Evolutionary conservation across 2,888 invertebrate species (phyloP), one percentile per base, ranked within the genome.

Genomic region (Oxycera nigricornis): DNA sequence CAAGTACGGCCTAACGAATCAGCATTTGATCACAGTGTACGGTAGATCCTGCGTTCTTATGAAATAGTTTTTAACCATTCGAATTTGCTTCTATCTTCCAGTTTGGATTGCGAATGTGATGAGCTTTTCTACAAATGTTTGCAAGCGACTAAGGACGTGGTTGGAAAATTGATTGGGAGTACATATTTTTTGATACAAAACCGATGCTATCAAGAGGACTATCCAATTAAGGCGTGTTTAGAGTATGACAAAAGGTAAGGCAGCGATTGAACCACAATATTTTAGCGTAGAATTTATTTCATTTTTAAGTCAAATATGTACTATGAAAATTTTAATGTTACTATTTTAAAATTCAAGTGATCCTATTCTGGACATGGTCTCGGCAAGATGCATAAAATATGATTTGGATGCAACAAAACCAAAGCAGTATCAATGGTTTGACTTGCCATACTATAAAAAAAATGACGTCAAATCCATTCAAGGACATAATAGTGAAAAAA

Each of bases 21-120:
- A 74, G 22, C 78, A 78, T 67, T 73, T 62, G 24, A 79, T 78
- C 62, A 79, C 79, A 22, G 75, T 77, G 52, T 61, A 50, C 61
- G 11, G 28, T 3, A n/a, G n/a, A n/a, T n/a, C n/a, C n/a, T n/a
- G n/a, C n/a, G n/a, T n/a, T n/a, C n/a, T n/a, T n/a, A n/a, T n/a
- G n/a, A 7, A 14, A 61, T 30, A 9, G 62, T 17, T 14, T 24
- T 62, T 28, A 14, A 28, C n/a, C 6, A 65, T 4, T 14, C n/a
- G 1, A 26, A 28, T 50, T 52, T n/a, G n/a, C n/a, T n/a, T n/a
- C n/a, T n/a, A n/a, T 11, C 6, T 35, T 11, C 46, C 14, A 77
- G 77, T 6, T 75, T 79, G 9, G 76, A 79, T 57, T 79, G 79
- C 68, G 68, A 77, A 31, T 79, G 79, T 65, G 79, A 79, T 57